These are phyloP conservation scores for Sminthopsis crassicaudata DNA, from an alignment of 2,113 vertebrate genomes.

Conservation along the genomic window DNA sequence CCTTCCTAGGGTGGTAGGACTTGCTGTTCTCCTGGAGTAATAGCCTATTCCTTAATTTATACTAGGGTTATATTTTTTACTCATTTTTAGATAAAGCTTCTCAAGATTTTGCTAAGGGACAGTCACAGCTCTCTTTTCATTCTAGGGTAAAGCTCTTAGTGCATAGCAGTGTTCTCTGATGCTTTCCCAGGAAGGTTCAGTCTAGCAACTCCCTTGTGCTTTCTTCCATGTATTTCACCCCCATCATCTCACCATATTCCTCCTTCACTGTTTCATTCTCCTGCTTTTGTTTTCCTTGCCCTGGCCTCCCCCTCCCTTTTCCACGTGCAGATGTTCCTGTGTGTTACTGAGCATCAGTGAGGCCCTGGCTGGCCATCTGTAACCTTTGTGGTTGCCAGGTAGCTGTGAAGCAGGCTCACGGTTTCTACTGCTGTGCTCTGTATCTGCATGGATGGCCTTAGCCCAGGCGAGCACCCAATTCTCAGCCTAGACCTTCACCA, in stretches of 20 bases:
- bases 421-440: background rate
- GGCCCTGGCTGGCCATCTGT: background rate
- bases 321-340: background rate
- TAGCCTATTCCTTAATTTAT: background rate
- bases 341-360: background rate
- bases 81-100: background rate
- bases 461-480: background rate
- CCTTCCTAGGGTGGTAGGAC: background rate
- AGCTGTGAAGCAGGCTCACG: background rate
- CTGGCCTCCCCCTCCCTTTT: background rate
- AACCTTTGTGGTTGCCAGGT: background rate
- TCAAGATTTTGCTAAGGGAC: background rate
- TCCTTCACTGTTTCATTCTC: background rate
- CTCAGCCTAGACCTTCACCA: background rate
- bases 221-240: background rate
- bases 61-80: background rate
- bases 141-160: background rate
- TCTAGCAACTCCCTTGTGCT: background rate
- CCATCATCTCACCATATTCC: background rate
- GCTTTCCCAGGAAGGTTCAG: background rate
- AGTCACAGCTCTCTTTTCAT: background rate
- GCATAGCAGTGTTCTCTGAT: background rate
- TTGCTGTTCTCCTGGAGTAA: background rate
- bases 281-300: background rate
- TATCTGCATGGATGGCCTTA: background rate